These are phyloP conservation scores for Pionites leucogaster DNA, from an alignment of 2,113 vertebrate genomes.

Conservation along the genomic window DNA sequence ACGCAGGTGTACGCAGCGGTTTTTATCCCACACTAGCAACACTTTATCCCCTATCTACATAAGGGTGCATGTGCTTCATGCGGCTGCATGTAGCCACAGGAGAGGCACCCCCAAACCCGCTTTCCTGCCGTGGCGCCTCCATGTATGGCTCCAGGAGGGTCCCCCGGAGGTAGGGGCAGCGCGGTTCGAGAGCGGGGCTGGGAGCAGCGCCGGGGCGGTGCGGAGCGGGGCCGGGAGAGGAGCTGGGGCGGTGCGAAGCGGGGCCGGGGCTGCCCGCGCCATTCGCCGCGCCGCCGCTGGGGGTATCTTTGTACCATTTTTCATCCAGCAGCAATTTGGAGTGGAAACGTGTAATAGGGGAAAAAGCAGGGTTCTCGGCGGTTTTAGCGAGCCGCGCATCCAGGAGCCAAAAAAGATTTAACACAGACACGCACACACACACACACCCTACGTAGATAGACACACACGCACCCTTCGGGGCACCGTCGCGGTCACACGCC, in stretches of 20 bases:
- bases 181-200: background rate
- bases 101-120: background rate
- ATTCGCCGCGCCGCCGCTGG: slow-evolving; percentile 76
- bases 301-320: slow-evolving; percentile 87
- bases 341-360: slow-evolving; percentile 76
- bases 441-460: background rate
- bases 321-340: slow-evolving; percentile 77
- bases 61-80: background rate
- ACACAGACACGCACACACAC: background rate
- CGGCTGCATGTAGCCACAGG: background rate
- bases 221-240: background rate
- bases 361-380: slow-evolving; percentile 80
- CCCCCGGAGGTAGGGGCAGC: background rate
- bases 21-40: fast-evolving
- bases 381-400: slow-evolving; percentile 79
- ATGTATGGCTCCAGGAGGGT: background rate
- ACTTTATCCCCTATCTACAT: fast-evolving
- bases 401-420: slow-evolving; percentile 78
- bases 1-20: background rate
- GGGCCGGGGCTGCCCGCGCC: slow-evolving; percentile 50
- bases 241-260: background rate
- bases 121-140: background rate
- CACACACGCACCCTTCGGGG: background rate
- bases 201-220: background rate
- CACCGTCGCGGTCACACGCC: slow-evolving; percentile 49